Conservation (phyloP, 1,140 invertebrate genomes). For the Chelonus insularis region DNA sequence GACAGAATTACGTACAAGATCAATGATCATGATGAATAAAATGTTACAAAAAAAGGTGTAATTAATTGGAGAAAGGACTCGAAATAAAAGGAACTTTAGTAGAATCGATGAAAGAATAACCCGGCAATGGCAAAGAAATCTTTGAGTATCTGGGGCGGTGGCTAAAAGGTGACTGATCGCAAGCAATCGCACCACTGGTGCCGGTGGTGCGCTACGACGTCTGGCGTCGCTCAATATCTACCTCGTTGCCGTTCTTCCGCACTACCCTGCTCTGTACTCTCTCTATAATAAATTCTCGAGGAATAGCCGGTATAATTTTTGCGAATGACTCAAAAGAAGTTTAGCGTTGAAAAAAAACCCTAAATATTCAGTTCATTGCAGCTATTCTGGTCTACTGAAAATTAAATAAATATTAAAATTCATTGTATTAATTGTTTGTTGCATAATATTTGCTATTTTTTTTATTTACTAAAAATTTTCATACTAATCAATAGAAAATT, state of each 20-base stretch:
- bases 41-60: neutral
- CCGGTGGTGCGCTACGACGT: slow-evolving; percentile 52
- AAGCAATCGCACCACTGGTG: slow-evolving; percentile 50
- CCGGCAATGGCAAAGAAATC: slow-evolving; percentile 34
- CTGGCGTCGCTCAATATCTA: slow-evolving; percentile 58
- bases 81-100: neutral
- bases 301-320: too few relatives aligned
- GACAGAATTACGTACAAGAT: slow-evolving; percentile 81
- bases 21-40: slow-evolving; percentile 73
- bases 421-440: too few relatives aligned
- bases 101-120: slow-evolving; percentile 25
- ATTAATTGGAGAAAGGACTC: neutral
- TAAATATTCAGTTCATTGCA: too few relatives aligned
- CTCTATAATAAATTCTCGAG: too few relatives aligned
- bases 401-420: too few relatives aligned
- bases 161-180: slow-evolving; percentile 54
- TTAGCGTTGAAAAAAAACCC: too few relatives aligned
- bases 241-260: slow-evolving; percentile 31
- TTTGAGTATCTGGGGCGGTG: slow-evolving; percentile 54
- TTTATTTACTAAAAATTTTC: too few relatives aligned
- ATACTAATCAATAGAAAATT: too few relatives aligned
- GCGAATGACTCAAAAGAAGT: too few relatives aligned
- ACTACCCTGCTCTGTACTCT: slow-evolving; percentile 26
- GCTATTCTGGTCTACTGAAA: too few relatives aligned
- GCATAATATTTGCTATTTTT: too few relatives aligned